Evolutionary conservation across 2,797 vertebrate genomes (phyloP).

Genomic region (Pelochelys cantorii): DNA sequence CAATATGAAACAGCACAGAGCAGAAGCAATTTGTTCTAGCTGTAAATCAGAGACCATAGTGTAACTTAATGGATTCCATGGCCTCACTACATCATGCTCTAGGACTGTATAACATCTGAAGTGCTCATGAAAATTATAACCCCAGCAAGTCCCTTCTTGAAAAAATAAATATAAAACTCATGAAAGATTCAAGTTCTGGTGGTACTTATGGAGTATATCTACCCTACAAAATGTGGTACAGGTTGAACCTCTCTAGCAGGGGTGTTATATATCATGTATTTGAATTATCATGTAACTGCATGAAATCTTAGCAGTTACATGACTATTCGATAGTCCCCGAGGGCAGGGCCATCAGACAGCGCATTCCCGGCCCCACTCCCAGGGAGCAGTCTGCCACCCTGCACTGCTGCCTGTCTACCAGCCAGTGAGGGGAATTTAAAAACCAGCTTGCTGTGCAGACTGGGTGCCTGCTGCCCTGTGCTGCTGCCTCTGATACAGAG

Average conservation of each 20-base stretch:
- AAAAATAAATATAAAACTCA: neutral
- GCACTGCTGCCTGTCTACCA: no score
- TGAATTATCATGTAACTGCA: no score
- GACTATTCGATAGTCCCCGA: no score
- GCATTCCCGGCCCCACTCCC: no score
- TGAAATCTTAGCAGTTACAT: no score
- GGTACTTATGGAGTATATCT: neutral
- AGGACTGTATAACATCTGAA: neutral
- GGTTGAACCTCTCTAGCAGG: accelerated
- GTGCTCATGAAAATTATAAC: neutral
- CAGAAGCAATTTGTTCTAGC: neutral
- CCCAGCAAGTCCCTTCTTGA: neutral
- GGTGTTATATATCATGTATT: no score
- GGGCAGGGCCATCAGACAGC: no score
- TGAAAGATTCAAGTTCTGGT: neutral
- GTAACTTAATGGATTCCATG: neutral
- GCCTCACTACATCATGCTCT: neutral
- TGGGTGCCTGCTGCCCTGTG: no score
- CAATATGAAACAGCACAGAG: neutral
- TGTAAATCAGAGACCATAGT: neutral
- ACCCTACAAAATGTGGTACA: neutral
- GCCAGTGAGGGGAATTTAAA: no score
- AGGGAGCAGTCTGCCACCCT: no score
- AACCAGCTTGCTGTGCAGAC: no score
- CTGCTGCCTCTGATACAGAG: no score